These are phyloP conservation scores for Atopsyche davidsoni DNA, from an alignment of 1,140 invertebrate genomes.

Conservation along the genomic window DNA sequence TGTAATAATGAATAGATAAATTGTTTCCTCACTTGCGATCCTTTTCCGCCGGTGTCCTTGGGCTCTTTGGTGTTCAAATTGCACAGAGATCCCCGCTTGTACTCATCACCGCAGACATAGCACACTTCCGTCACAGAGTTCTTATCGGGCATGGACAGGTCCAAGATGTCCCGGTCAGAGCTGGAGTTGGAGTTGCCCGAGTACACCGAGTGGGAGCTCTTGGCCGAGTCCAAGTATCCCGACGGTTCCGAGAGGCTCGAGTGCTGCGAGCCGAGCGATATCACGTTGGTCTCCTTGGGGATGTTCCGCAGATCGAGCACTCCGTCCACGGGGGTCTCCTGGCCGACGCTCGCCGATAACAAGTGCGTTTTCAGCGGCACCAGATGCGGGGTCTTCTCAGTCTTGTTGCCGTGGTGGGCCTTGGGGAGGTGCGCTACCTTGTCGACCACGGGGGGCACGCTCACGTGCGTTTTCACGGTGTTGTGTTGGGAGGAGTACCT, in stretches of 20 bases:
- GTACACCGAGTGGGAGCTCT: conserved; percentile 42
- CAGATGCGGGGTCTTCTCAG: conserved; percentile 22
- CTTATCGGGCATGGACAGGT: conserved; percentile 86
- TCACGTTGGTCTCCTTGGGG: conserved; percentile 46
- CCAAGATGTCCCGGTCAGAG: conserved; percentile 64
- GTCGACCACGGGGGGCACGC: conserved; percentile 16
- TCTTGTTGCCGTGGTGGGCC: conserved; percentile 8
- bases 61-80: conserved; percentile 54
- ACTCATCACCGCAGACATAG: conserved; percentile 84
- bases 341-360: conserved; percentile 15
- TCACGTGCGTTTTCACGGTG: conserved; percentile 9
- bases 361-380: conserved; percentile 25
- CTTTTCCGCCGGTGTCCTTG: conserved; percentile 39
- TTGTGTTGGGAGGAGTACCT: conserved; percentile 7
- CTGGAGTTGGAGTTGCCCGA: conserved; percentile 46
- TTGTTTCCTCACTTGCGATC: conserved; percentile 8
- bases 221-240: conserved; percentile 41
- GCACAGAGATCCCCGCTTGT: conserved; percentile 67
- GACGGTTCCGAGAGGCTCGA: conserved; percentile 40
- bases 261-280: conserved; percentile 44
- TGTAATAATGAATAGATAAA: conserved; percentile 1
- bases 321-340: conserved; percentile 43
- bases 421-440: conserved; percentile 15
- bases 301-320: conserved; percentile 59
- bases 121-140: conserved; percentile 84